Conservation (phyloP, 1,140 invertebrate genomes). For the Araneus ventricosus region DNA sequence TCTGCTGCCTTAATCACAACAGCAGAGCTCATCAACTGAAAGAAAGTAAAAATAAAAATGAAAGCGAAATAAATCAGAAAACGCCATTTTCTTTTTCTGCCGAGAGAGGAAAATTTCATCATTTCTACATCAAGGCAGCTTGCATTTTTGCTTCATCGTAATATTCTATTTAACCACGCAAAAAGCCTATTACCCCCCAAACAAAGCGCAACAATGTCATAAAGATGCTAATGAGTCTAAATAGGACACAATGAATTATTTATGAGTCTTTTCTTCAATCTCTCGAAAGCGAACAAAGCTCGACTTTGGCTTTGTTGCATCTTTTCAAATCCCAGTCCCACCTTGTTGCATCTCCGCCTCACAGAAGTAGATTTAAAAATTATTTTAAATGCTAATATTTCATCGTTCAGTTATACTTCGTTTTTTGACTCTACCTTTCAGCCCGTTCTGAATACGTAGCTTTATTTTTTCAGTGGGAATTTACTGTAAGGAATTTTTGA, state of each 20-base stretch:
- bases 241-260: slow-evolving; percentile 48
- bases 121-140: neutral
- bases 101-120: neutral
- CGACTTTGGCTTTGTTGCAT: neutral
- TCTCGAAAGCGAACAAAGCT: neutral
- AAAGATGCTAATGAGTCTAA: slow-evolving; percentile 70
- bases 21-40: neutral
- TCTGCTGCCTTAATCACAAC: neutral
- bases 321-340: neutral
- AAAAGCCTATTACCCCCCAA: slow-evolving; percentile 48
- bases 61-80: slow-evolving; percentile 16
- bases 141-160: neutral
- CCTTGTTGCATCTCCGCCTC: neutral
- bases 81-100: neutral
- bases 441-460: neutral
- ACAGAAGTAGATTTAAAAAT: slow-evolving; percentile 22
- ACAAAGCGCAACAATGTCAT: slow-evolving; percentile 44
- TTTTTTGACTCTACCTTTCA: neutral
- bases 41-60: neutral
- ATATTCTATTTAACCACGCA: slow-evolving; percentile 61
- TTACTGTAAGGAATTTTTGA: neutral
- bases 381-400: slow-evolving; percentile 31
- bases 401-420: neutral
- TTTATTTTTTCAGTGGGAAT: neutral
- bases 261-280: neutral